Evolutionary conservation across 1,140 invertebrate species (phyloP), one percentile per base, ranked within the genome.

Genomic region (Trichoplusia ni): DNA sequence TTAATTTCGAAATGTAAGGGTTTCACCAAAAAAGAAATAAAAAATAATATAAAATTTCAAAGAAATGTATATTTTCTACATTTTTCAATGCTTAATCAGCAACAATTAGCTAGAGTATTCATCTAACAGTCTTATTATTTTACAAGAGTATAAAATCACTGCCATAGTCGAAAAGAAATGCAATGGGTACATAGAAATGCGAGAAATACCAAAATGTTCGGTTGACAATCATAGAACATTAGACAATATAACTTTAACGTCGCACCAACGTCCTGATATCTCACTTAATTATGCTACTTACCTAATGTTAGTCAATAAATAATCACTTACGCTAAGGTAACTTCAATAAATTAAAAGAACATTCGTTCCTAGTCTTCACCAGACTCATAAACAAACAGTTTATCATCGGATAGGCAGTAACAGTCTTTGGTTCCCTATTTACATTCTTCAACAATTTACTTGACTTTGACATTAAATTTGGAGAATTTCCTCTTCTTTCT

Each of bases 41-140:
- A 47, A 42, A 56, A 64, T 68, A 61, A 53, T 58, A 62, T 77
- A 49, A 40, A 75, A 37, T 65, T 65, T 74, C 71, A 79, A 68
- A n/a, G 78, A 72, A 76, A 79, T 75, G 40, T 77, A 77, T 86
- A 84, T 82, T 89, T 69, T 19, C 38, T 82, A 84, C 35, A 67
- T 66, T 63, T 56, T 62, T 66, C 37, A 46, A 77, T 77, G 71
- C 75, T 67, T 72, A 75, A 42, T 69, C 76, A 79, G 77, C 77
- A 81, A 84, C 75, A 86, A 77, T 82, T 81, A 79, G 71, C 84
- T 84, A 85, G 80, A 88, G 83, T 86, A 88, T 86, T 86, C 73
- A 83, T 68, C 85, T 90, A 90, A 88, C 87, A 90, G 87, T 90
- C 87, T 90, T 85, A 86, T 85, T 87, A 84, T 80, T 82, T 89